Evolutionary conservation across 2,113 vertebrate genomes (phyloP), one percentile per base, ranked within the genome.

Genomic region (Taurulus bubalis): DNA sequence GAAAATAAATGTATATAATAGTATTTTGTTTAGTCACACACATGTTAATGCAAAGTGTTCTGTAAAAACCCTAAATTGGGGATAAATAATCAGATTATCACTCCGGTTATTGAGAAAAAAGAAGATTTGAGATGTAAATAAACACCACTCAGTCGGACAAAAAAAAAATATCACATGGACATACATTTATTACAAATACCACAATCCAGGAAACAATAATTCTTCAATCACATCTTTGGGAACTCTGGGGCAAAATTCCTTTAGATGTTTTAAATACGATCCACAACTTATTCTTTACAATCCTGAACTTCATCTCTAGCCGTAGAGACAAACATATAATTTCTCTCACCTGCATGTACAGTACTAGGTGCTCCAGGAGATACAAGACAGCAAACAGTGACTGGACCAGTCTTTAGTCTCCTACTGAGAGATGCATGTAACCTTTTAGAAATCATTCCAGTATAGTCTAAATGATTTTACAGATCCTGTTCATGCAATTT

Each of bases 151-250:
- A 67, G 42, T 68, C 60, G 71, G 11, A 81, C 68, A 83, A 30
- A 66, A 59, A 22, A 12, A 15, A 12, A 26, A 8, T 88, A 92
- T 91, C 93, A 93, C 94, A 95, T 93, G 79, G 90, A 96, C 95
- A 96, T 92, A 94, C 86, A 90, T 95, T 94, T 95, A 94, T 95
- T 95, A 95, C 91, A 96, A 95, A 95, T 93, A 91, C 91, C 91
- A 95, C 92, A 94, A 93, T 90, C 88, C 89, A 94, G 83, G 90
- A 93, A 93, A 94, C 88, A 90, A 86, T 83, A 87, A 88, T 85
- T 91, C 75, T 85, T 91, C 86, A 94, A 94, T 92, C 96, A 95
- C 86, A 93, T 97, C 96, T 97, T 98, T 97, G 96, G 96, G 92
- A 93, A 88, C 77, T 85, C 79, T 80, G 81, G 78, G 85, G 82